Evolutionary conservation across 2,888 invertebrate species (phyloP).

Genomic region (Lagria hirta): DNA sequence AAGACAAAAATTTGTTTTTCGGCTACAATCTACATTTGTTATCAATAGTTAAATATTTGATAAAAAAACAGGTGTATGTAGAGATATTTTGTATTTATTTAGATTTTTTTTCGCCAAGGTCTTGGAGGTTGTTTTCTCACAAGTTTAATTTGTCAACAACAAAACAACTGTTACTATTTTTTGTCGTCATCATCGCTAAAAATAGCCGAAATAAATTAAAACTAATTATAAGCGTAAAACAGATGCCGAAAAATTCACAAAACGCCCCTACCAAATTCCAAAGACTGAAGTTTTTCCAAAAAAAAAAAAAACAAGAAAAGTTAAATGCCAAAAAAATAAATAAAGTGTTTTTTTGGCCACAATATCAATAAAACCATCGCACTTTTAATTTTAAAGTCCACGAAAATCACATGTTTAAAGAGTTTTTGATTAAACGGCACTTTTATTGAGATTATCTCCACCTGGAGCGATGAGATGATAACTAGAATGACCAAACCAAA

Average conservation of each 20-base stretch:
- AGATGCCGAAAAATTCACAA: slow-evolving; percentile 16
- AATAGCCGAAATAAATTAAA: slow-evolving; percentile 33
- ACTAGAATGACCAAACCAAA: slow-evolving; percentile 7
- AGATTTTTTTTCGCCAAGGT: too few species aligned
- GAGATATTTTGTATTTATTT: too few species aligned
- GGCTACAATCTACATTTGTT: too few species aligned
- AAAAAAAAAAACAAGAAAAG: slow-evolving; percentile 16
- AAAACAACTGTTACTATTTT: slow-evolving; percentile 21
- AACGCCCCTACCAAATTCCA: slow-evolving; percentile 50
- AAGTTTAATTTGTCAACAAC: neutral
- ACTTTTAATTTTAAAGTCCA: slow-evolving; percentile 12
- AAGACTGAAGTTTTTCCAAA: slow-evolving; percentile 34
- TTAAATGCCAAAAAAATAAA: slow-evolving; percentile 3
- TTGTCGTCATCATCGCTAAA: slow-evolving; percentile 40
- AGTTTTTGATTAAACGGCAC: slow-evolving; percentile 1
- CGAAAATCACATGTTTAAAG: slow-evolving; percentile 8
- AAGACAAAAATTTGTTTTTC: too few species aligned
- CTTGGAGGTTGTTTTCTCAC: too few species aligned
- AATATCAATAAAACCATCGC: slow-evolving; percentile 3
- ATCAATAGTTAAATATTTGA: slow-evolving; percentile 1
- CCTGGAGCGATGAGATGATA: slow-evolving; percentile 3
- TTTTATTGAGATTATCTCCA: slow-evolving; percentile 7
- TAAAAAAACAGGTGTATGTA: slow-evolving; percentile 3
- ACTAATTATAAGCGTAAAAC: slow-evolving; percentile 1
- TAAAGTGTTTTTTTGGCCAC: neutral